Evolutionary conservation across 2,113 vertebrate species (phyloP), one percentile per base, ranked within the genome.

Genomic region (Bufo gargarizans): DNA sequence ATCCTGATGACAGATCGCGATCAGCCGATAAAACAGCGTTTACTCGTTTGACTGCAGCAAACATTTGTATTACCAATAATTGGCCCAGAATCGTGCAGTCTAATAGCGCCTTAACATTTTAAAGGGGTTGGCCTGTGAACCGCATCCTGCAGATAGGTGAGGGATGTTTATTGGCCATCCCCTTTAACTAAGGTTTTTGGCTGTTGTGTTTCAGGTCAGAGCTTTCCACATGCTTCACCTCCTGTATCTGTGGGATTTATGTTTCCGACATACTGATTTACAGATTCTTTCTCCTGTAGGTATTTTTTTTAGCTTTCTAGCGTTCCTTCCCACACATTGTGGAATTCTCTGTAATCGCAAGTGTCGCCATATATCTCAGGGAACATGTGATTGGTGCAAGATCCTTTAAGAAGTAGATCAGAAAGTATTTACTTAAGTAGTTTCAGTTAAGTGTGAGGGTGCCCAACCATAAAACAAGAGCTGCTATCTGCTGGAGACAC

Each of bases 341-440:
- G 79, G 79, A 82, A 82, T 82, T 59, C 43, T 47, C 14, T 43
- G 7, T 82, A 61, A 59, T 80, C 78, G 19, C 53, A 43, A 14
- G 53, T 80, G 79, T 82, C 56, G 49, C 79, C 22, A 63, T 81
- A 59, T 45, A 61, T 81, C 56, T 20, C 8, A 10, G n/a, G 22
- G 79, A 63, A 20, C 79, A 47, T 7, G 47, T 80, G 47, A 47
- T 59, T 6, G n/a, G 22, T 6, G 20, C 47, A 1, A 17, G 13
- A 3, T 43, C 69, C 33, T 45, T 5, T 16, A 43, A 4, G 22
- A 43, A 13, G 22, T 33, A 67, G 22, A 67, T 22, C 6, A 22
- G 8, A 43, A 12, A 14, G 13, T 43, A 14, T 67, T 3, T 13
- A 6, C 4, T 13, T 19, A 10, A 6, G 16, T 6, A 33, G 22